Evolutionary conservation across 2,888 invertebrate species (phyloP).

Genomic region (Limenitis camilla): DNA sequence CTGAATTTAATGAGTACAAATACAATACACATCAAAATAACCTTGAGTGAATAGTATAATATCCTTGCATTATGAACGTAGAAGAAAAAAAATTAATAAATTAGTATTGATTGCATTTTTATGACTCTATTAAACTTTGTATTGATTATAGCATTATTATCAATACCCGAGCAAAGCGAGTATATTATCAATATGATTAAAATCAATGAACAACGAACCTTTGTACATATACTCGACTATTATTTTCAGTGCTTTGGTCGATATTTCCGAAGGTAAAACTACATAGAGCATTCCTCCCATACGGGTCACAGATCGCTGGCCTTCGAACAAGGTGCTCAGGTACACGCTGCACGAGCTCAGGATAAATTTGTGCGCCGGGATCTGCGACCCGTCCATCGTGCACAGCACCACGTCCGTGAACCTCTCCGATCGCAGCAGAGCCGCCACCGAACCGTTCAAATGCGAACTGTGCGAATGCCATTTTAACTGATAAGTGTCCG

Average conservation of each 20-base stretch:
- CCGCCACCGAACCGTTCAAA: conserved; percentile 86
- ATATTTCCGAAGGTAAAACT: conserved; percentile 87
- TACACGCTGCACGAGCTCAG: conserved; percentile 85
- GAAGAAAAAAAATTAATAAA: background rate
- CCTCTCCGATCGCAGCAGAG: conserved; percentile 83
- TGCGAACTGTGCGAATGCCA: conserved; percentile 91
- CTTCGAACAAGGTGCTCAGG: conserved; percentile 60
- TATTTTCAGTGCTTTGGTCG: conserved; percentile 85
- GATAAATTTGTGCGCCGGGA: conserved; percentile 89
- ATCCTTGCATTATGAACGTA: background rate
- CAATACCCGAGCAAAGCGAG: background rate
- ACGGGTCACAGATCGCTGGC: conserved; percentile 59
- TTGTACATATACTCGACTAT: conserved; percentile 91
- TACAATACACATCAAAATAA: no score
- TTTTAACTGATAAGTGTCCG: conserved; percentile 90
- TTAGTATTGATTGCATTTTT: background rate
- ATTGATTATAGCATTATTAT: background rate
- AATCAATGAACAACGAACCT: no score
- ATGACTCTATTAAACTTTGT: background rate
- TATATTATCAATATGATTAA: conserved; percentile 74
- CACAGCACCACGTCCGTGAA: conserved; percentile 88
- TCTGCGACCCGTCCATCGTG: conserved; percentile 85
- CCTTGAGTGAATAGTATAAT: no score
- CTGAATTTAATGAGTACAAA: no score
- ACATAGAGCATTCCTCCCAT: conserved; percentile 77